Base-by-base conservation (phyloP, 1,140 invertebrate species). In the Cataglyphis hispanica region DNA sequence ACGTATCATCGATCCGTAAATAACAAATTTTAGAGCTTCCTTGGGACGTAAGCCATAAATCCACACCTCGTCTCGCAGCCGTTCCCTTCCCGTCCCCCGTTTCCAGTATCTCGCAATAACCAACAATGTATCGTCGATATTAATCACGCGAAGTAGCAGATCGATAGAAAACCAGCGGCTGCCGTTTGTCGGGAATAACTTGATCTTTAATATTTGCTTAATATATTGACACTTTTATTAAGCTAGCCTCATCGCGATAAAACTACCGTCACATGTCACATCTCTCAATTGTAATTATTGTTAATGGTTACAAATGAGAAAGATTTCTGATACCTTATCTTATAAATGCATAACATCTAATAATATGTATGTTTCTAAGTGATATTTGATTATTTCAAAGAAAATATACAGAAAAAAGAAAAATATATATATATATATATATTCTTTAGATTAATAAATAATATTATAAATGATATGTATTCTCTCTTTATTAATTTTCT, bases 101-200 rank as follows among this genome's bases (percentile, higher is more conserved):
- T 61, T 58, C 61, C 50, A 70, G 25, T 64, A 61, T 72, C 67
- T 84, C 75, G 75, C 77, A 87, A 69, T 58, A 78, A 85, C 58
- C 66, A 40, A 40, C 87, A 70, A 87, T 75, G 67, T 87, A 78
- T 87, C 72, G 87, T 63, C 74, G 74, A 87, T 85, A 88, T 89
- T 85, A 89, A 89, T 89, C 86, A 84, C 64, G 37, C 53, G 50
- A 22, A 60, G 64, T 70, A 63, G 72, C 58, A 70, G 77, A 31
- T 66, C 78, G 60, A 58, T 87, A 63, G 53, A 50, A 50, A 50
- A 87, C 60, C 16, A 31, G 10, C 19, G 31, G 25, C 72, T 77
- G 72, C 75, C 56, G 66, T 43, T 66, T 88, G 66, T 66, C 56
- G 50, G 50, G 80, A 53, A 85, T 85, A 78, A 88, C 87, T 13